Evolutionary conservation across 2,888 invertebrate genomes (phyloP).

Genomic region (Lordiphosa fenestrarum): DNA sequence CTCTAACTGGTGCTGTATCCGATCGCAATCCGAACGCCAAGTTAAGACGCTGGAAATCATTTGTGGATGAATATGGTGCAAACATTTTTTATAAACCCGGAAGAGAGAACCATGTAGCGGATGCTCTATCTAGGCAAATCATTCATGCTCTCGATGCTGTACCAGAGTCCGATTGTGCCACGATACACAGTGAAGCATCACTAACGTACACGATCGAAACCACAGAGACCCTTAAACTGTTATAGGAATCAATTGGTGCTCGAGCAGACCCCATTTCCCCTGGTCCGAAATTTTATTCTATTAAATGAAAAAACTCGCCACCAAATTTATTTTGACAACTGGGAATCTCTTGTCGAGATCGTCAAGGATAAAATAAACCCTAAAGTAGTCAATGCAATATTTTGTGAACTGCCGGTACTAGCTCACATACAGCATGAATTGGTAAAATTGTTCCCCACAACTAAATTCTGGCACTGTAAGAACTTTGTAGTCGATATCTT

Average conservation of each 20-base stretch:
- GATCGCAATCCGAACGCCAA: constrained; percentile 13
- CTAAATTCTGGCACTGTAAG: neutral
- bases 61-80: constrained; percentile 2
- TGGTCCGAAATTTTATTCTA: neutral
- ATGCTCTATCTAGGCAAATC: neutral
- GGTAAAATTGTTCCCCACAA: neutral
- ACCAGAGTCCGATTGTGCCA: constrained; percentile 1
- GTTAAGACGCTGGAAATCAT: constrained; percentile 5
- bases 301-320: neutral
- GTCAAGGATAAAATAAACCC: neutral
- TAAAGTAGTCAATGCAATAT: neutral
- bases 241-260: neutral
- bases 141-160: constrained; percentile 1
- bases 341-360: too few relatives aligned
- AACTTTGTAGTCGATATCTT: too few relatives aligned
- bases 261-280: neutral
- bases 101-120: constrained; percentile 6
- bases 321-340: too few relatives aligned
- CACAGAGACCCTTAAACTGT: constrained; percentile 2
- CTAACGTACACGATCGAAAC: neutral
- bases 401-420: neutral
- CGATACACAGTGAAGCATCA: neutral
- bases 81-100: constrained; percentile 3
- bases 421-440: neutral
- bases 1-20: constrained; percentile 9